Evolutionary conservation across 2,797 vertebrate species (phyloP).

Genomic region (Gallinago stenura): DNA sequence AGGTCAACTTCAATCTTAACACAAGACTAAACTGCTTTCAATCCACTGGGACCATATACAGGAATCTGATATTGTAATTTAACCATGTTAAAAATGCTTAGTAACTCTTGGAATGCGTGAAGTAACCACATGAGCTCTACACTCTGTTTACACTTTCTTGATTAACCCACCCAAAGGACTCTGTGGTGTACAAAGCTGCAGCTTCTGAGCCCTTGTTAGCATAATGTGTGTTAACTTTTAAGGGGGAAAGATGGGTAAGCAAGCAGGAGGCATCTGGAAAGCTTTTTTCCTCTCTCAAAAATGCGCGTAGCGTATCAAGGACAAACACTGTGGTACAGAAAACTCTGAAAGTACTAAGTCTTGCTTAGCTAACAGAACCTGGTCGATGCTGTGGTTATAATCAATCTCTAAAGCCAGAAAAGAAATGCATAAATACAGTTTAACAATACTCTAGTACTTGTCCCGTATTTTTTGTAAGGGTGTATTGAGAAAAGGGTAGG

Average conservation of each 20-base stretch:
- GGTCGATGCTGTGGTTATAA: not conserved
- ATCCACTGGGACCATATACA: not conserved
- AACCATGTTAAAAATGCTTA: not conserved
- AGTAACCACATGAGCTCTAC: not conserved
- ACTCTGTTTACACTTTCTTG: not conserved
- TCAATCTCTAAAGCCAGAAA: not conserved
- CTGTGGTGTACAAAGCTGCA: not conserved
- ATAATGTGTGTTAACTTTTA: not conserved
- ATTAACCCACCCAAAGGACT: not conserved
- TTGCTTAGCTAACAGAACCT: not conserved
- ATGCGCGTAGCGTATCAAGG: not conserved
- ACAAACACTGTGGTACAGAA: not conserved
- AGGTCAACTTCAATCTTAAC: not conserved
- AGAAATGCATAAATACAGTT: rapidly evolving
- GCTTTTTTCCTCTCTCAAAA: not conserved
- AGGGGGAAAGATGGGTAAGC: not conserved
- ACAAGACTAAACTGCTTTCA: not conserved
- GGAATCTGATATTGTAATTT: not conserved
- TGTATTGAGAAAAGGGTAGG: not conserved
- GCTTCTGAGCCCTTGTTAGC: not conserved
- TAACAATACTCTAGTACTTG: not conserved
- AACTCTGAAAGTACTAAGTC: not conserved
- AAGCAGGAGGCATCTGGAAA: not conserved
- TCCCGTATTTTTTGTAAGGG: not conserved
- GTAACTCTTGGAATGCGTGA: not conserved